These are phyloP conservation scores for Phthorimaea operculella DNA, from an alignment of 1,140 invertebrate genomes.

Conservation along the genomic window DNA sequence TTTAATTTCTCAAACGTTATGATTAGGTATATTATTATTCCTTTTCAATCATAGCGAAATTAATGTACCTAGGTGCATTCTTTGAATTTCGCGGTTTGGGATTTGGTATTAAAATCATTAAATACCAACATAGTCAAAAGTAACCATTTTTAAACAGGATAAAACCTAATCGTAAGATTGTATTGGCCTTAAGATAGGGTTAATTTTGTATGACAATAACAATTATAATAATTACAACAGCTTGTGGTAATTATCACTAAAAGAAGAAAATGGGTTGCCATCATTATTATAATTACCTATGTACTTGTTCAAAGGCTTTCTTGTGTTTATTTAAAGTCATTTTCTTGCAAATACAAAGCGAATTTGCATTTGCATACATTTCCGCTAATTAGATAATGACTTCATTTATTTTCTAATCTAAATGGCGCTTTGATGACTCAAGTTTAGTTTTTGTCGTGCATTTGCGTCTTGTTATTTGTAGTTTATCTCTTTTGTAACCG, in stretches of 20 bases:
- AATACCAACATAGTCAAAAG: too few relatives aligned
- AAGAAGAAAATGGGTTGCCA: constrained; percentile 37
- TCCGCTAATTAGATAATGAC: too few relatives aligned
- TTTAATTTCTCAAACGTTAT: background rate
- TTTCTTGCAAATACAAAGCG: constrained; percentile 28
- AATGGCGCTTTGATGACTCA: too few relatives aligned
- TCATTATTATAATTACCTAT: constrained; percentile 54
- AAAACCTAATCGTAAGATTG: background rate
- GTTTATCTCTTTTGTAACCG: too few relatives aligned
- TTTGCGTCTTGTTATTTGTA: too few relatives aligned
- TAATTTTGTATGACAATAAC: constrained; percentile 56
- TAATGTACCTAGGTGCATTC: too few relatives aligned
- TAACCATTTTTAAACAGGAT: background rate
- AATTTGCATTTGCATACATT: too few relatives aligned
- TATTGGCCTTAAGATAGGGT: constrained; percentile 39
- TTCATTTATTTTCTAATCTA: too few relatives aligned
- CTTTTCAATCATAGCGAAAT: background rate
- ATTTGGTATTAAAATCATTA: too few relatives aligned
- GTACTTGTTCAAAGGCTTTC: constrained; percentile 37
- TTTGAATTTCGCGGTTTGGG: too few relatives aligned
- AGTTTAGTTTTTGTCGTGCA: too few relatives aligned
- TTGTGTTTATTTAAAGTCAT: constrained; percentile 35
- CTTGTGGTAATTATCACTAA: constrained; percentile 48
- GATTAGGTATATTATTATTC: background rate
- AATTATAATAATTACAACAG: constrained; percentile 62